Evolutionary conservation across 37 sponge, comb jelly and placozoan species (phyloP), one percentile per base, ranked within the genome.

Genomic region (Beroe forskalii): DNA sequence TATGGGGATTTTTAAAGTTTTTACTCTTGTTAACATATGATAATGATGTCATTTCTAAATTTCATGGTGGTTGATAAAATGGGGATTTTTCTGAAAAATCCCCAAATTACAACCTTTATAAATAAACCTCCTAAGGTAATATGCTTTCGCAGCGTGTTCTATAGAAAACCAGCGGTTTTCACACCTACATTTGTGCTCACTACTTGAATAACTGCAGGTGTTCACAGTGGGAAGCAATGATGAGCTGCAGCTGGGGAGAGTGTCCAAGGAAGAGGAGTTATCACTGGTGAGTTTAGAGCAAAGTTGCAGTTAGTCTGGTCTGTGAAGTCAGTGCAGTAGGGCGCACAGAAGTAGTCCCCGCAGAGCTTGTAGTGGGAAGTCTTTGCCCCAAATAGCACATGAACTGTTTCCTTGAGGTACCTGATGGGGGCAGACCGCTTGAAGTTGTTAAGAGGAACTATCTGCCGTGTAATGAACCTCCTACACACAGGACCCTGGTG

Each of bases 221-320:
- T 69, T 69, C 17, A 69, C 72, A 20, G 72, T 33, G 2, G 72
- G 72, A 3, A 35, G 39, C 38, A 69, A 69, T 32, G 72, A 69
- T 27, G 72, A 69, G 19, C 38, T 36, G 32, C 72, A 69, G 38
- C 19, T 69, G 8, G 72, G 72, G 37, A 69, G 72, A 37, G 19
- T 14, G 14, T 19, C 72, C 2, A 35, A 35, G 0, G 38, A 69
- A 33, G 38, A 69, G 37, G 35, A 35, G 1, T 1, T 69, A 9
- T 69, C 72, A 36, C 27, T 32, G 72, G 72, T 69, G 17, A 9
- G 72, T n/a, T n/a, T n/a, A 69, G 17, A 32, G 39, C 66, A 48
- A 6, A 48, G n/a, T n/a, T 48, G 55, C 55, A 48, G 55, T 48
- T 48, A 17, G 55, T 48, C 12, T 48, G 55, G 55, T 48, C 55